Evolutionary conservation across 2,888 invertebrate genomes (phyloP).

Genomic region (Pegoplata infirma): DNA sequence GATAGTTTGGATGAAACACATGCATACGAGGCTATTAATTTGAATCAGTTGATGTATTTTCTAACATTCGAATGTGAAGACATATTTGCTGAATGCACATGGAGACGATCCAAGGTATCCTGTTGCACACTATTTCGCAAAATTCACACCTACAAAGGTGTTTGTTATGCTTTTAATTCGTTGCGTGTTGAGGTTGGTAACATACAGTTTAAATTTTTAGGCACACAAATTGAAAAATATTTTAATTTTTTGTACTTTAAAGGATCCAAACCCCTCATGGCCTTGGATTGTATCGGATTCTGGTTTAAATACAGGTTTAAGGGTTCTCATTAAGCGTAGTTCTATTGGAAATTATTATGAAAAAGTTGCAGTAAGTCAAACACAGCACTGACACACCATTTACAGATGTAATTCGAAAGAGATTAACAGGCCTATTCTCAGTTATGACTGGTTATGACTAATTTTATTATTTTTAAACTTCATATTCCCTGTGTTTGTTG

Average conservation of each 20-base stretch:
- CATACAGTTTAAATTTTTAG: background rate
- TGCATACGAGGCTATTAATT: background rate
- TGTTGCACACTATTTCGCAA: slow-evolving; percentile 67
- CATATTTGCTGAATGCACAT: slow-evolving; percentile 66
- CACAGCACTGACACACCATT: no score
- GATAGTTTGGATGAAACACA: background rate
- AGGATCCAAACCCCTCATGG: slow-evolving; percentile 65
- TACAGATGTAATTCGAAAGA: no score
- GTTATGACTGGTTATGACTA: no score
- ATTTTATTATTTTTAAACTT: no score
- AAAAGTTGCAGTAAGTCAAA: slow-evolving; percentile 64
- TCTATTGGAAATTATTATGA: slow-evolving; percentile 31
- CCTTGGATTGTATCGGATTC: slow-evolving; percentile 68
- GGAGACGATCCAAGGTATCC: slow-evolving; percentile 65
- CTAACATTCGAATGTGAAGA: slow-evolving; percentile 62
- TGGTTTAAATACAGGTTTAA: slow-evolving; percentile 65
- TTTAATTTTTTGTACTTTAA: background rate
- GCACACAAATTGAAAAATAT: no score
- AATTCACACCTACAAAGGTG: slow-evolving; percentile 32
- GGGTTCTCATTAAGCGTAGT: slow-evolving; percentile 63
- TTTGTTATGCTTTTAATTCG: slow-evolving; percentile 68
- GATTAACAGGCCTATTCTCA: no score
- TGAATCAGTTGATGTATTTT: slow-evolving; percentile 35
- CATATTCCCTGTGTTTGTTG: no score
- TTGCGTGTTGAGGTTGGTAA: slow-evolving; percentile 11